Evolutionary conservation across 2,888 invertebrate species (phyloP).

Genomic region (Flabesymbios commensalis): DNA sequence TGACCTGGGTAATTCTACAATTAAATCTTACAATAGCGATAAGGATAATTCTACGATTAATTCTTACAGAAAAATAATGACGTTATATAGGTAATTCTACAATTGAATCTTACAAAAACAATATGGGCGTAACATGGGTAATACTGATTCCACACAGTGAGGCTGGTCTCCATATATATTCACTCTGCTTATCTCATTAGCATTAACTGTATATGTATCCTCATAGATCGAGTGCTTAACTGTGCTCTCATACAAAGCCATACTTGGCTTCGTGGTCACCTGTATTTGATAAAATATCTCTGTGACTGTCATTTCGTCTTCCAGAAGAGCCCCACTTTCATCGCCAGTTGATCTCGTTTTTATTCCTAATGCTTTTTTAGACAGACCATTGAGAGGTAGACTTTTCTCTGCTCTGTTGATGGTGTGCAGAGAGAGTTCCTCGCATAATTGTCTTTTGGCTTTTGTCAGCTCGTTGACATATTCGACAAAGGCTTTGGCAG

Average conservation of each 20-base stretch:
- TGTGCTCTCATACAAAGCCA: conserved; percentile 82
- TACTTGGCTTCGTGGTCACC: conserved; percentile 74
- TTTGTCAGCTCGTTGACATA: conserved; percentile 25
- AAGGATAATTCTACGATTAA: no score
- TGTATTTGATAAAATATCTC: conserved; percentile 79
- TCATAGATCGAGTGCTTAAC: conserved; percentile 64
- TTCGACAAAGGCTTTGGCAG: conserved; percentile 17
- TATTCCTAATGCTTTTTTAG: conserved; percentile 70
- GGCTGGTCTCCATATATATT: conserved; percentile 84
- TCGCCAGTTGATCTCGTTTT: conserved; percentile 77
- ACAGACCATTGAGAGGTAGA: no score
- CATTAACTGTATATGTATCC: no score
- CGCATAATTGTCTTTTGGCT: conserved; percentile 17
- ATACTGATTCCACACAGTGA: conserved; percentile 72
- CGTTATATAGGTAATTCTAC: no score
- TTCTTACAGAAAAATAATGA: no score
- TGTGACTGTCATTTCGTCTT: conserved; percentile 67
- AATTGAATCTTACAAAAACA: conserved; percentile 72
- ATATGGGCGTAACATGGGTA: conserved; percentile 74
- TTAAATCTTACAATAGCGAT: no score
- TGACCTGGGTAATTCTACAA: no score
- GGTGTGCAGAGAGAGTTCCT: conserved; percentile 10
- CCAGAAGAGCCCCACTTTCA: conserved; percentile 81
- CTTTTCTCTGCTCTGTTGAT: conserved; percentile 22
- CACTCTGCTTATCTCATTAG: conserved; percentile 66